phyloP scores from a whole-genome alignment of 1,140 invertebrate species.

The Hyles euphorbiae region DNA sequence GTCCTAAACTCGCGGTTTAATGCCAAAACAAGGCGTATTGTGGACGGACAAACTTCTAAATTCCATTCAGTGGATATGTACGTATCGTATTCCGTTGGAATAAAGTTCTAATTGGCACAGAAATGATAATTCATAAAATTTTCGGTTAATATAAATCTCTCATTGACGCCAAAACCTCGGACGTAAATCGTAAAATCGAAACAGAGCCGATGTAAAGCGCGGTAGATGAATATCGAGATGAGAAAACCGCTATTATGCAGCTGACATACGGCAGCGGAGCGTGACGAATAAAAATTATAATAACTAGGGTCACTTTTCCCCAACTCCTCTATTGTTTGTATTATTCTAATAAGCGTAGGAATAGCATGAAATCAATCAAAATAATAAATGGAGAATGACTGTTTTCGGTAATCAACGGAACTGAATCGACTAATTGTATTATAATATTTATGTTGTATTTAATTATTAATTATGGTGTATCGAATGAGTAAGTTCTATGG shows the following conservation, averaged over 20 bases:
- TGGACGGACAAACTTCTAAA: slow-evolving; percentile 19
- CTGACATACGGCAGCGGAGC: slow-evolving; percentile 11
- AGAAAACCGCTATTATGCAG: slow-evolving; percentile 48
- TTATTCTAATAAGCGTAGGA: too few relatives aligned
- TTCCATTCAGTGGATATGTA: not conserved
- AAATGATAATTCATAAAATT: slow-evolving; percentile 27
- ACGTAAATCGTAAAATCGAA: slow-evolving; percentile 56
- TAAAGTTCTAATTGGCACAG: slow-evolving; percentile 11
- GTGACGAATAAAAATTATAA: not conserved
- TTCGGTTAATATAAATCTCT: slow-evolving; percentile 33
- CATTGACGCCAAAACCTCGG: slow-evolving; percentile 42
- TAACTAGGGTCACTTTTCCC: not conserved
- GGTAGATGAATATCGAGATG: slow-evolving; percentile 59
- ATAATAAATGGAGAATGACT: too few relatives aligned
- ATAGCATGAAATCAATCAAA: too few relatives aligned
- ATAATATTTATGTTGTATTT: too few relatives aligned
- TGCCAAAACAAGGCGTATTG: slow-evolving; percentile 47
- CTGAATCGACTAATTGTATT: too few relatives aligned
- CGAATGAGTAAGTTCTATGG: too few relatives aligned
- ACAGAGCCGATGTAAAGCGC: slow-evolving; percentile 53
- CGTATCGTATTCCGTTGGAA: not conserved
- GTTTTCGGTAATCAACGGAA: too few relatives aligned
- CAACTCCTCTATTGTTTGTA: not conserved
- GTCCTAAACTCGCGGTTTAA: slow-evolving; percentile 42
- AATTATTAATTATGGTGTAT: too few relatives aligned